Conservation (phyloP, 1,140 invertebrate species). For the Littorina saxatilis region DNA sequence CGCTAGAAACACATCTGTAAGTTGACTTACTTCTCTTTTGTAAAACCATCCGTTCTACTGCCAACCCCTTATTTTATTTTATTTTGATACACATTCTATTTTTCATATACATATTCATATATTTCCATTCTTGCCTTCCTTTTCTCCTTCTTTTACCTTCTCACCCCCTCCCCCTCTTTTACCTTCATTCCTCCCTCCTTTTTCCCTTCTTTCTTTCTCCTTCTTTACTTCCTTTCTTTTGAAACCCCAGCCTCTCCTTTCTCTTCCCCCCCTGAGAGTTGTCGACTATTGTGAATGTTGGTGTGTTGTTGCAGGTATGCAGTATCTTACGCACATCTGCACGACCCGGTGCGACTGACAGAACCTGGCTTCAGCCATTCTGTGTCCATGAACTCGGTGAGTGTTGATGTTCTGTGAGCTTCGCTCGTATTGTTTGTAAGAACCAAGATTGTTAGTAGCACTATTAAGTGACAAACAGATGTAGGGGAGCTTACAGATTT, state of each 20-base stretch:
- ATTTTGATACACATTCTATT: too few relatives aligned
- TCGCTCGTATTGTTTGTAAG: neutral
- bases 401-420: constrained; percentile 18
- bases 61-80: too few relatives aligned
- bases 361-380: constrained; percentile 73
- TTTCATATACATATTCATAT: too few relatives aligned
- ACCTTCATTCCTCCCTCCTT: too few relatives aligned
- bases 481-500: neutral
- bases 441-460: neutral
- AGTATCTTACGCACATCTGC: constrained; percentile 69
- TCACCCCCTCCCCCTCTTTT: too few relatives aligned
- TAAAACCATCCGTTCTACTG: too few relatives aligned
- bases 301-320: constrained; percentile 73
- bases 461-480: neutral
- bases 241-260: too few relatives aligned
- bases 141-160: too few relatives aligned
- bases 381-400: constrained; percentile 74
- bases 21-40: constrained; percentile 36
- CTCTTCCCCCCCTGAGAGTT: too few relatives aligned
- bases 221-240: too few relatives aligned
- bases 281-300: neutral
- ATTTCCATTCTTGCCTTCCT: too few relatives aligned
- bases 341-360: constrained; percentile 70
- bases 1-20: constrained; percentile 78
- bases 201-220: too few relatives aligned